phyloP scores from a whole-genome alignment of 2,113 vertebrate species.

The Eolophus roseicapilla region DNA sequence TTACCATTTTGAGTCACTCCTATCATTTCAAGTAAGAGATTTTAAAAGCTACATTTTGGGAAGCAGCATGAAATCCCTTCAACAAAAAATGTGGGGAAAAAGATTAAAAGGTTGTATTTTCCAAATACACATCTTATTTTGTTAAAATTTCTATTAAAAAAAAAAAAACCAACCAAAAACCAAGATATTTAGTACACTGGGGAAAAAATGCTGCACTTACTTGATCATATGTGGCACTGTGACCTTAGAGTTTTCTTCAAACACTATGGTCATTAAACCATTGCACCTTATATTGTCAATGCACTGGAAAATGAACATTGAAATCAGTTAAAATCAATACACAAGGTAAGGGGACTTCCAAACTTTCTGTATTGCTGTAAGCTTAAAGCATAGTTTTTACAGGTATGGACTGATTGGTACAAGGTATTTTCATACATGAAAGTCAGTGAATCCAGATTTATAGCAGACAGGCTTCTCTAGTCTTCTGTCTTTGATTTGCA shows the following conservation, averaged over 20 bases:
- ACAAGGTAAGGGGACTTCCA: background rate
- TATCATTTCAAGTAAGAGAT: background rate
- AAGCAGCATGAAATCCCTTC: background rate
- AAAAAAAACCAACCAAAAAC: background rate
- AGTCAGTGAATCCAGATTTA: background rate
- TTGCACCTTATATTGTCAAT: slow-evolving; percentile 99
- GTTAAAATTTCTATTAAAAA: background rate
- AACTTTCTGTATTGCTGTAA: background rate
- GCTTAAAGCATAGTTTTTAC: background rate
- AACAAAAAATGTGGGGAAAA: background rate
- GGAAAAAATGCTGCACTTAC: slow-evolving; percentile 76
- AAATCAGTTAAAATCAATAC: background rate
- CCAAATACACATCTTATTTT: background rate
- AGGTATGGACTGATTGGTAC: background rate
- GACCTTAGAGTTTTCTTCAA: slow-evolving; percentile 99
- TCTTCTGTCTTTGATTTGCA: background rate
- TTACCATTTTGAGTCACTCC: background rate
- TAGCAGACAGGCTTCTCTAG: background rate
- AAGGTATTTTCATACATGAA: background rate
- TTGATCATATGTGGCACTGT: slow-evolving; percentile 98
- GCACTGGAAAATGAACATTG: slow-evolving; percentile 80
- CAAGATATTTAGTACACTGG: background rate
- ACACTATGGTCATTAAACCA: slow-evolving; percentile 97
- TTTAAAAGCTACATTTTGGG: background rate
- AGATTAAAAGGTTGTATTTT: background rate